Base-by-base conservation (phyloP, 2,888 invertebrate genomes). In the Lasioglossum leucozonium region DNA sequence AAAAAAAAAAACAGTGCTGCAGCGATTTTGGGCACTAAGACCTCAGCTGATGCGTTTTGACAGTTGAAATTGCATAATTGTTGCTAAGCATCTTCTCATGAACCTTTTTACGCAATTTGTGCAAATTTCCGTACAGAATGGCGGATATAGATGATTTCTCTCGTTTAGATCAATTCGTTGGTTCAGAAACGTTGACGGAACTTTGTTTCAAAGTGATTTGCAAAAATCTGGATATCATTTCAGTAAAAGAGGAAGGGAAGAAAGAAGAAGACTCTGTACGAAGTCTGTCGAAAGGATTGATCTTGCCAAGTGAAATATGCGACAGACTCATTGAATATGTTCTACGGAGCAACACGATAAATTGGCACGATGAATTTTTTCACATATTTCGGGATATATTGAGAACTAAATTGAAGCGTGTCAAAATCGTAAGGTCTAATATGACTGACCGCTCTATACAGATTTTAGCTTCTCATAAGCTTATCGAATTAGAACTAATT, bases 381-480 rank as follows among this genome's bases (percentile, higher is more conserved):
- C 96, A 96, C 90, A 95, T 98, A 90, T 98, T 98, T 93, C 95
- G 96, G 87, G 97, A 98, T 93, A 96, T 96, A n/a, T 93, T 95
- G 62, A 96, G 96, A 44, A 97, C 98, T 18, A 96, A 97, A 79
- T 95, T 98, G 72, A 96, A 97, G 91, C 95, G 96, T 82, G 96
- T 98, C 18, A 96, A 96, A 92, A 95, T 98, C 88, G 96, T 97
- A 77, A 97, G 97, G 93, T 97, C 97, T 40, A 96, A 96, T 62
- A 96, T 98, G 71, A 97, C 97, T 16, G 97, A 98, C 93, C 95
- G 96, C 84, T 97, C 98, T 81, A 95, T 98, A 74, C 96, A 96
- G 89, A 96, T 96, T 77, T 95, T 99, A 26, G 95, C 98, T 94
- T 96, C 96, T 75, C 98, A 98, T 95, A 96, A 97, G 88, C 96